Percentiles rank a stretch among this genome's conserved stretches.
Conservation (phyloP, 2,888 invertebrate species). For the Chirona hameri region DNA sequence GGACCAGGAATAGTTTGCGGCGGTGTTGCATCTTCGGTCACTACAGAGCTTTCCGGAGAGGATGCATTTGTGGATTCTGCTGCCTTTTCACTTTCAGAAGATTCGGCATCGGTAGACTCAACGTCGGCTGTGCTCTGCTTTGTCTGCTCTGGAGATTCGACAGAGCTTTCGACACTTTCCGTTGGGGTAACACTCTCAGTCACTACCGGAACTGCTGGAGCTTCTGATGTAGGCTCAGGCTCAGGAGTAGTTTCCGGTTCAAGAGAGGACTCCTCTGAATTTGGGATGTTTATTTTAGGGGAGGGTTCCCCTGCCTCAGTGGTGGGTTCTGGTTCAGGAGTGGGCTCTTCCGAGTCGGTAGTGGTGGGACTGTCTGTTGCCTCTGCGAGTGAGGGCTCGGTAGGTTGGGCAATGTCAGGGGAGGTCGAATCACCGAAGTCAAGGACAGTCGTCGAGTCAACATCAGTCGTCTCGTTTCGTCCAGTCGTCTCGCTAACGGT, state of each 20-base stretch:
- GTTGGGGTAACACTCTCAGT: too few relatives aligned
- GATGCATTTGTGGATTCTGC: neutral
- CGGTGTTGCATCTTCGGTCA: neutral
- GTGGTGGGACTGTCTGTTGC: too few relatives aligned
- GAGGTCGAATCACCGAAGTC: neutral
- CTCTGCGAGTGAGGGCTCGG: neutral
- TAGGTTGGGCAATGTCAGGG: neutral
- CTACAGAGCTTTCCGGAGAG: neutral
- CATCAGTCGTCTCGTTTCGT: neutral
- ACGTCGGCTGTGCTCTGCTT: too few relatives aligned
- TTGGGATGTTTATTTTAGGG: neutral
- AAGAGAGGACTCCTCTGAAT: neutral
- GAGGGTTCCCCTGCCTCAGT: neutral
- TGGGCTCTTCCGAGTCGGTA: neutral
- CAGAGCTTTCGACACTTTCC: too few relatives aligned
- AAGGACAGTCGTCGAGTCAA: neutral
- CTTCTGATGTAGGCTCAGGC: neutral
- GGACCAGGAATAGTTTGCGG: neutral
- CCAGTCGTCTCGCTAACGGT: neutral
- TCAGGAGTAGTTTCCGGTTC: neutral
- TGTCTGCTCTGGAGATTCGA: too few relatives aligned
- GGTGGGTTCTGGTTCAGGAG: neutral
- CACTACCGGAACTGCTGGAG: neutral
- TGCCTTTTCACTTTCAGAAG: neutral
- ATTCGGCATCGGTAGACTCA: neutral